Base-by-base conservation (phyloP, 1,140 invertebrate genomes). In the Cydia pomonella region DNA sequence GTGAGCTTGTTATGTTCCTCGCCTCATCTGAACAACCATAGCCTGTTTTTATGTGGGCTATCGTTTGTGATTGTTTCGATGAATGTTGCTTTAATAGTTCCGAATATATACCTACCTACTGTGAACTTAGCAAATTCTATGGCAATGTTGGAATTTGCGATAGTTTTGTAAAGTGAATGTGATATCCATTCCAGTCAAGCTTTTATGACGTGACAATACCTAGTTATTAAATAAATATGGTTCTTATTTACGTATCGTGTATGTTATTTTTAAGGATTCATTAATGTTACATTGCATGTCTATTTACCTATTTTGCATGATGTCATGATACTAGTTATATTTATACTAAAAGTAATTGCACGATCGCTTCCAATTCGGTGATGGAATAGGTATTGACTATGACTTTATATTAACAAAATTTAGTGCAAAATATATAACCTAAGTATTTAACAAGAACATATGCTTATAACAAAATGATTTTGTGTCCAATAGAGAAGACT, bases 51-150 rank as follows among this genome's bases (percentile, higher is more conserved):
- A 59, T 23, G n/a, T 50, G 18, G 21, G 53, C 7, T 59, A 18
- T 50, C 47, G 47, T 59, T 59, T 59, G 53, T 59, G 53, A 59
- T 23, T 59, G 53, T 59, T 10, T 59, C 53, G 7, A 59, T 59
- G 53, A 59, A 23, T 59, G 53, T 59, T 23, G 50, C 50, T 59
- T 59, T 41, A 41, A 41, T 10, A 10, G 5, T 41, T 1, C 23
- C 50, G 13, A 59, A 21, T 21, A 21, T 59, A 21, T 59, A 59
- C 50, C 18, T 18, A 47, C 44, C 44, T n/a, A 50, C 10, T 50
- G 47, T 12, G 21, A 59, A 59, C 50, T 21, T 23, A 50, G 47
- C 47, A 18, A 7, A 50, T 16, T 50, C 47, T 50, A 23, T 59
- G 12, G 23, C 18, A 9, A 13, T 50, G 16, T 50, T 50, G n/a